A percentile compares a stretch with the other conserved stretches of the same genome.
Conservation (phyloP, 2,113 vertebrate species). For the Thomomys bottae region DNA sequence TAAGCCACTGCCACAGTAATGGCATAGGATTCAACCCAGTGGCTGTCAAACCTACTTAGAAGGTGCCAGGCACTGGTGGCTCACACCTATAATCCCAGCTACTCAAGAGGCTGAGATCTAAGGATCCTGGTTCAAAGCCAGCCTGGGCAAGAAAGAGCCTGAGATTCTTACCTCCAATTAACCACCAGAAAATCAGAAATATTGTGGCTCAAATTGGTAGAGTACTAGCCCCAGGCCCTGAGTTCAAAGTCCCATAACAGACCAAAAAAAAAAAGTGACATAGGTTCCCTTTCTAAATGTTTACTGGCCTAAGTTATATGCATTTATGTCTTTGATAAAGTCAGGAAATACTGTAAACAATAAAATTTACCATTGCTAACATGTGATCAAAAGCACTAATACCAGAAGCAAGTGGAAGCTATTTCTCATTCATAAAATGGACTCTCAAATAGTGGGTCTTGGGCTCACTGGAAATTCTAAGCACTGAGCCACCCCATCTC, state of each 20-base stretch:
- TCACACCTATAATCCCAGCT: too few relatives aligned
- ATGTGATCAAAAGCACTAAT: background rate
- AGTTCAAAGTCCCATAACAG: too few relatives aligned
- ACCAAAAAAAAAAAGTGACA: background rate
- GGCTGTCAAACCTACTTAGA: background rate
- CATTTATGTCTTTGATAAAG: background rate
- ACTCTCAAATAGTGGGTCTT: background rate
- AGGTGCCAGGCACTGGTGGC: background rate
- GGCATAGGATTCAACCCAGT: background rate
- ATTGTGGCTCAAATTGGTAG: too few relatives aligned
- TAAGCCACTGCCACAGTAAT: background rate
- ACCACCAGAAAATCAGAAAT: too few relatives aligned
- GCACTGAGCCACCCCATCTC: background rate
- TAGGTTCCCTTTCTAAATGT: background rate
- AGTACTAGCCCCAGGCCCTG: too few relatives aligned
- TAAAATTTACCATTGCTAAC: background rate
- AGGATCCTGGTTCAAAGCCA: too few relatives aligned
- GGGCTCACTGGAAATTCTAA: background rate
- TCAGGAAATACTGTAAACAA: background rate
- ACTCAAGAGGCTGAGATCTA: too few relatives aligned
- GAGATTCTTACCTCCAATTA: too few relatives aligned
- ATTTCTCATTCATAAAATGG: background rate
- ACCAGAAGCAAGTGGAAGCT: background rate
- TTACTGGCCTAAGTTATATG: background rate
- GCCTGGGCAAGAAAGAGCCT: too few relatives aligned